Conservation (phyloP, 30 jellyfish, hydroid and myxozoan species). For the Cassiopea xamachana region DNA sequence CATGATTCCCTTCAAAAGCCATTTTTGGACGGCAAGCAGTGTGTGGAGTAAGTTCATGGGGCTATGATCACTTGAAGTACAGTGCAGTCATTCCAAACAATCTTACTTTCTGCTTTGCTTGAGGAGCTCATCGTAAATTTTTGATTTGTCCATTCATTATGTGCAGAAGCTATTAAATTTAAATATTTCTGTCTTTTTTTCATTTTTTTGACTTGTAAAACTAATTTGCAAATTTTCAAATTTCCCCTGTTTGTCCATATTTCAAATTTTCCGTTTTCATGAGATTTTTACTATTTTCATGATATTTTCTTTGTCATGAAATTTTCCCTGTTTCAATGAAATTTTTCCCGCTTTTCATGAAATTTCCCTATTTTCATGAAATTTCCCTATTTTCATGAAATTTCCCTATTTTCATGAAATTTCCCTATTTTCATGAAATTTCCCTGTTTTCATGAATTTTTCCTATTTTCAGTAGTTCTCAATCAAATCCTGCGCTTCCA, state of each 20-base stretch:
- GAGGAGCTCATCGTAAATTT: neutral
- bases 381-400: neutral
- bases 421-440: neutral
- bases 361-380: neutral
- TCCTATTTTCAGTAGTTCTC: conserved; percentile 61
- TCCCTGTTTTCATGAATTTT: neutral
- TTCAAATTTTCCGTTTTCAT: too few species aligned
- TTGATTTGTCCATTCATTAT: too few species aligned
- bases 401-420: neutral
- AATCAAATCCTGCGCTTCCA: conserved; percentile 77
- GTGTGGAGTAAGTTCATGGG: neutral
- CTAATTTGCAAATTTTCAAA: too few species aligned
- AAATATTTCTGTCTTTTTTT: too few species aligned
- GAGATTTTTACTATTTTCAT: too few species aligned
- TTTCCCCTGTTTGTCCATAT: too few species aligned
- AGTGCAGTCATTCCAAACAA: too few species aligned
- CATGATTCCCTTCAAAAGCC: neutral
- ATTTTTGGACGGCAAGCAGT: neutral
- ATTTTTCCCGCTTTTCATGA: neutral
- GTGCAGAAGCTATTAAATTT: too few species aligned
- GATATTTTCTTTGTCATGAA: neutral
- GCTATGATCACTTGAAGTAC: too few species aligned
- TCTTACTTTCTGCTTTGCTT: neutral
- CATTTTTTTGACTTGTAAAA: too few species aligned
- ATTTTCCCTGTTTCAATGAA: neutral